Base-by-base conservation (phyloP, 2,888 invertebrate genomes). In the Peribatodes rhomboidaria region DNA sequence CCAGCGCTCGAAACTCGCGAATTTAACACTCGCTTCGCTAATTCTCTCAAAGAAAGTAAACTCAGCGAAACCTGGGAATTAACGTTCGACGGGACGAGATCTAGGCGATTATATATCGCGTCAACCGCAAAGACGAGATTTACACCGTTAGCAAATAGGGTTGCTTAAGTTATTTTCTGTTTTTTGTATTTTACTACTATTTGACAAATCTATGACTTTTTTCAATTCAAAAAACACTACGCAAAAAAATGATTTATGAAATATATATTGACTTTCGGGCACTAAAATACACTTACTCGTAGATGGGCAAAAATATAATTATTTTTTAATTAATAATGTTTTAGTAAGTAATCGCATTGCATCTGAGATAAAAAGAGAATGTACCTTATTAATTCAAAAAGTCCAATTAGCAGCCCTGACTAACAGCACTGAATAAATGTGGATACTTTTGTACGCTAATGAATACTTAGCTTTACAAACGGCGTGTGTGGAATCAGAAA, bases 391-490 rank as follows among this genome's bases (percentile, higher is more conserved):
- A 27, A 27, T 6, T 27, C 6, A 4, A 27, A 27, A 4, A 4
- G 27, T 27, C 27, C 6, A 27, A 27, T 1, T 37, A 37, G 13
- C 11, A 37, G 7, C 7, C 16, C 14, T 16, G 2, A 14, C 3
- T 13, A 54, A 22, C 14, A 44, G 49, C 47, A 42, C 39, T 56
- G 18, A 1, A n/a, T 8, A 18, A 47, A 44, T 13, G 39, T 44
- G 44, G 16, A 39, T 52, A 57, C 33, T 49, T 55, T 49, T 49
- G 49, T 44, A 41, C 44, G 13, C 62, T 62, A 62, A 67, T 59
- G 52, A 62, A 53, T 37, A 27, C 47, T 46, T 18, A 59, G 49
- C 61, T 50, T 41, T 47, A 65, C 31, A 53, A 31, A 42, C 56
- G 42, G 33, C 50, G 31, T 42, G 33, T 42, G 18, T 37, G 44